These are phyloP conservation scores for Diarsia mendica DNA, from an alignment of 2,888 invertebrate genomes.

Conservation along the genomic window DNA sequence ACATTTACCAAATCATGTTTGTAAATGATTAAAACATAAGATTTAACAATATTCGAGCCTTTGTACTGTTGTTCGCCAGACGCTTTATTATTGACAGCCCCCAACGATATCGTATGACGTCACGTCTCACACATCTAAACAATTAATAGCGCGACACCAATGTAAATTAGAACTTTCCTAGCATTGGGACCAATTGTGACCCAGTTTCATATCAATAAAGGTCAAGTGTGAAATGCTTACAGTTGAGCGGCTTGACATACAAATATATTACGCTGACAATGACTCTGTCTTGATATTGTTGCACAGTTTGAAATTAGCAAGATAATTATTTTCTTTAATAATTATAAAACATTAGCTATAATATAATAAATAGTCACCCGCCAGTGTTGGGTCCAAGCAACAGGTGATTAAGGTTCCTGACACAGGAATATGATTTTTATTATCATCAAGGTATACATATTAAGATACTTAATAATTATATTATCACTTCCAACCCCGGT, in stretches of 20 bases:
- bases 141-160: slow-evolving; percentile 20
- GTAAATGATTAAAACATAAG: neutral
- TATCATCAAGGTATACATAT: neutral
- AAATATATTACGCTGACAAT: neutral
- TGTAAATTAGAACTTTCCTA: slow-evolving; percentile 32
- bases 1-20: neutral
- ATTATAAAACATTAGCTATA: too few relatives aligned
- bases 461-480: neutral
- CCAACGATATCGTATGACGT: slow-evolving; percentile 12
- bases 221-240: slow-evolving; percentile 40
- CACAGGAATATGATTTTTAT: neutral
- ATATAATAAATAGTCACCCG: too few relatives aligned
- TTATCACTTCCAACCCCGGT: neutral
- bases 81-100: slow-evolving; percentile 26
- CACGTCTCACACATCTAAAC: slow-evolving; percentile 1
- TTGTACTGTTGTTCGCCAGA: neutral
- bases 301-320: neutral
- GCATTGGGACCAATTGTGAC: slow-evolving; percentile 37
- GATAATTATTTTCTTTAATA: neutral
- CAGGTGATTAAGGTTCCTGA: neutral
- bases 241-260: slow-evolving; percentile 13
- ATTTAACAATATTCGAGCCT: neutral
- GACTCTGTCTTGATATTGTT: neutral
- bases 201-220: slow-evolving; percentile 33
- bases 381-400: neutral